These are phyloP conservation scores for Mamestra configurata DNA, from an alignment of 1,140 invertebrate species.

Conservation along the genomic window DNA sequence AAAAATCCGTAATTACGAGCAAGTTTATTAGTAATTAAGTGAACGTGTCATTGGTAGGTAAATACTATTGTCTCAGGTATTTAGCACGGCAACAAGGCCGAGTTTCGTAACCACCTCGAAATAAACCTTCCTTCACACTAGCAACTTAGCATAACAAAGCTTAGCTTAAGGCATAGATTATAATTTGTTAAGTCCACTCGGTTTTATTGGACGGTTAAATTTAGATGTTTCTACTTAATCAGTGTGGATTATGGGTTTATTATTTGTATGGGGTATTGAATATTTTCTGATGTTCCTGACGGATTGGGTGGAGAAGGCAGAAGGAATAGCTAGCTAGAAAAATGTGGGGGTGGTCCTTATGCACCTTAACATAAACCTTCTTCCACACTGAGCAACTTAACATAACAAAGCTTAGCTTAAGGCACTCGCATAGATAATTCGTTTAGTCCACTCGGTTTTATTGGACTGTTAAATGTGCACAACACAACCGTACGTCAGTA, in stretches of 20 bases:
- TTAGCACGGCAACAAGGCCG: constrained; percentile 58
- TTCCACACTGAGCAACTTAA: constrained; percentile 48
- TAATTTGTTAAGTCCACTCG: constrained; percentile 44
- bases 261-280: background rate
- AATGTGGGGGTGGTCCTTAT: too few species aligned
- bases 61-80: constrained; percentile 49
- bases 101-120: constrained; percentile 55
- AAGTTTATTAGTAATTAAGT: constrained; percentile 56
- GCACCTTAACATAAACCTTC: constrained; percentile 48
- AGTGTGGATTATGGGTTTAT: background rate
- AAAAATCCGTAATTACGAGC: constrained; percentile 54
- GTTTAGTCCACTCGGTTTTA: constrained; percentile 46
- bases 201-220: constrained; percentile 43
- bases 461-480: constrained; percentile 37
- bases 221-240: background rate
- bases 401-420: constrained; percentile 45
- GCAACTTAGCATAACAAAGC: constrained; percentile 52
- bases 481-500: too few species aligned
- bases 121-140: constrained; percentile 52
- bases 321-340: too few species aligned
- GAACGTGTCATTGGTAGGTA: constrained; percentile 55
- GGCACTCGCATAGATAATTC: constrained; percentile 43
- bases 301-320: too few species aligned
- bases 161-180: constrained; percentile 25
- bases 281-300: too few species aligned